These are phyloP conservation scores for Gymnarchus niloticus DNA, from an alignment of 2,113 vertebrate genomes.

Conservation along the genomic window DNA sequence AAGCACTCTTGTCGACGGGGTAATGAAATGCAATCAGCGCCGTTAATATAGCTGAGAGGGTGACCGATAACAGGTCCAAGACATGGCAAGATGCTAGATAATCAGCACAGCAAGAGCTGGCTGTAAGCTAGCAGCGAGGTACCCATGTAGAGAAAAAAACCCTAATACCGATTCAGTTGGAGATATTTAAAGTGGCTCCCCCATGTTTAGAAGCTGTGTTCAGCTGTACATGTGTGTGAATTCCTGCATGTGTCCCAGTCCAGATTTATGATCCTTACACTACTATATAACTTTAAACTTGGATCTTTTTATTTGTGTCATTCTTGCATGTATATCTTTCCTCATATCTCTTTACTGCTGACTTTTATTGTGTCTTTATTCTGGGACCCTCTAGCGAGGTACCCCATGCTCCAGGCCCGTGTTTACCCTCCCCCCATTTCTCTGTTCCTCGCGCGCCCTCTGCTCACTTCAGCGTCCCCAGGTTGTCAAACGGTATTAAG, in stretches of 20 bases:
- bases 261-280: not conserved
- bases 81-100: conserved; percentile 11
- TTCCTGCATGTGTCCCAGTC: not conserved
- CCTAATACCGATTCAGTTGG: not conserved
- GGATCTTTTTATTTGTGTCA: no score
- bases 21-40: conserved; percentile 21
- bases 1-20: not conserved
- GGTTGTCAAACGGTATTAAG: not conserved
- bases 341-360: not conserved
- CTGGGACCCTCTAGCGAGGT: not conserved
- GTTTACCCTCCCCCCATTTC: not conserved
- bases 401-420: not conserved
- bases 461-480: not conserved
- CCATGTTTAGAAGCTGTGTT: not conserved
- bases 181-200: not conserved
- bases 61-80: not conserved
- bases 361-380: not conserved
- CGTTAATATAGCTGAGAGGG: not conserved
- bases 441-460: no score
- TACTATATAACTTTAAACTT: not conserved
- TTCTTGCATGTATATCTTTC: not conserved
- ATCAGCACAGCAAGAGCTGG: not conserved
- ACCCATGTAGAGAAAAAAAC: not conserved
- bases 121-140: not conserved
- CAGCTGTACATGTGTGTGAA: not conserved